These are phyloP conservation scores for Toxotes chatareus DNA, from an alignment of 2,113 vertebrate genomes.

Conservation along the genomic window DNA sequence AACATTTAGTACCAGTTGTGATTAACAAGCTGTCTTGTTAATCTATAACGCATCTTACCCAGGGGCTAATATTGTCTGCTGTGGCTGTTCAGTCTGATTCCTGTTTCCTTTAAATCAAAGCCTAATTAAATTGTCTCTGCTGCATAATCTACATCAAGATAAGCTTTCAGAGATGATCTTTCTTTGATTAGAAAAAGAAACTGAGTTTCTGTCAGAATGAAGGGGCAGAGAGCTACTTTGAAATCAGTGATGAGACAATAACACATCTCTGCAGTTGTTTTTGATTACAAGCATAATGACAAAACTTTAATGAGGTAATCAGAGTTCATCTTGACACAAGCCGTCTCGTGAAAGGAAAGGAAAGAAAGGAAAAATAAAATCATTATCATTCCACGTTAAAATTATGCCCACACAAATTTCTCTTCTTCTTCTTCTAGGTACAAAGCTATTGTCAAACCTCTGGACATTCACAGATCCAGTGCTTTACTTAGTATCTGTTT, in stretches of 20 bases:
- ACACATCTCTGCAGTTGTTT: not conserved
- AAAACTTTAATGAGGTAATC: not conserved
- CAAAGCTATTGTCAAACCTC: conserved; percentile 94
- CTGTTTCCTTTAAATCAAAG: conserved; percentile 14
- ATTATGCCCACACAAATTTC: not conserved
- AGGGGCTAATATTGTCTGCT: not conserved
- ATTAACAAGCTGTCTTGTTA: not conserved
- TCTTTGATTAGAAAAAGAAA: conserved; percentile 8
- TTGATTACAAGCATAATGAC: not conserved
- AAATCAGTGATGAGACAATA: not conserved
- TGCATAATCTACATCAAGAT: not conserved
- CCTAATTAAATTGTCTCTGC: conserved; percentile 4
- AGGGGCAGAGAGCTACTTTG: not conserved
- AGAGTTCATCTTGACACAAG: not conserved
- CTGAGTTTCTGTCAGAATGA: not conserved
- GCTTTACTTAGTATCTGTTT: conserved; percentile 86
- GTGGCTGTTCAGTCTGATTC: not conserved
- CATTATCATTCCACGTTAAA: not conserved
- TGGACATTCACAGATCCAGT: conserved; percentile 90
- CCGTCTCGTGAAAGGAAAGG: not conserved
- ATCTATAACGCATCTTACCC: not conserved
- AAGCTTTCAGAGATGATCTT: not conserved
- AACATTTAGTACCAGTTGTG: not conserved
- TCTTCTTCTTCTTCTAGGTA: conserved; percentile 82
- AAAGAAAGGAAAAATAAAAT: no score